Percentiles rank a stretch among this genome's conserved stretches.
phyloP scores from a whole-genome alignment of 2,797 vertebrate genomes.

The Masticophis lateralis region DNA sequence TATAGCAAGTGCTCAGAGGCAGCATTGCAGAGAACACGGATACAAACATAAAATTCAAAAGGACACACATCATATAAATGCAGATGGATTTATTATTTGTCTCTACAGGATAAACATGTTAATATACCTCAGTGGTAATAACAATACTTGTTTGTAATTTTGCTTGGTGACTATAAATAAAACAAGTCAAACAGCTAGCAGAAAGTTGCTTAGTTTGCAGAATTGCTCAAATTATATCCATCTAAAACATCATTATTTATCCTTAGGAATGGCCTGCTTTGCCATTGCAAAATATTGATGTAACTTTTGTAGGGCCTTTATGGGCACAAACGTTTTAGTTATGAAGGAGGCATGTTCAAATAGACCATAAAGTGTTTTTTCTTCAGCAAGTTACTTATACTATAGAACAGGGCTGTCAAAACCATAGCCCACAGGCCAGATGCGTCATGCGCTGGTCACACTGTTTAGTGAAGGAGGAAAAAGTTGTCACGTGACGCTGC shows the following conservation, averaged over 20 bases:
- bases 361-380: not conserved
- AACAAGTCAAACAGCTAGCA: not conserved
- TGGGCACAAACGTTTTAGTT: not conserved
- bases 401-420: not conserved
- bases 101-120: not conserved
- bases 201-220: not conserved
- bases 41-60: not conserved
- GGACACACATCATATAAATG: not conserved
- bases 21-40: not conserved
- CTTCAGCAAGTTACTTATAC: not conserved
- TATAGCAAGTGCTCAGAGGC: not conserved
- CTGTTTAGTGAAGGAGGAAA: too few relatives aligned
- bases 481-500: too few relatives aligned
- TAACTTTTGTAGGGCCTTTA: not conserved
- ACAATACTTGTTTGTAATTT: not conserved
- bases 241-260: not conserved
- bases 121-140: not conserved
- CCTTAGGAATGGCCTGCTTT: not conserved
- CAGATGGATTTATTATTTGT: not conserved
- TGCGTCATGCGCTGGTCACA: too few relatives aligned
- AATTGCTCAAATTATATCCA: not conserved
- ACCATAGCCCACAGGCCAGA: fast-evolving
- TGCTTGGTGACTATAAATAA: not conserved
- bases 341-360: not conserved
- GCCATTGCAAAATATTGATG: not conserved